Percentiles rank a stretch among this genome's conserved stretches.
phyloP scores from a whole-genome alignment of 2,113 vertebrate species.

The Neopipo cinnamomea region DNA sequence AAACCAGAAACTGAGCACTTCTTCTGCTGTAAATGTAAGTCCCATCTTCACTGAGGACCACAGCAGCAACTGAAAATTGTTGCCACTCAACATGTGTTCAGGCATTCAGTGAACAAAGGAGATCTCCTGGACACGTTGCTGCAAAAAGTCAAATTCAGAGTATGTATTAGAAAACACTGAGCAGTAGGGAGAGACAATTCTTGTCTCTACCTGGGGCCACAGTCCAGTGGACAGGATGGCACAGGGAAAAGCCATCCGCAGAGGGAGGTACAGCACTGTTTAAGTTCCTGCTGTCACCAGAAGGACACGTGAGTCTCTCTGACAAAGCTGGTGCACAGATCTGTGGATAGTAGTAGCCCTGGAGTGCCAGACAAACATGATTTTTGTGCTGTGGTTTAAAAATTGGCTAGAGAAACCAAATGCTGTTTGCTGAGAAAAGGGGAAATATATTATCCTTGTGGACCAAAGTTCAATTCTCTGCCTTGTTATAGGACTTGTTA shows the following conservation, averaged over 20 bases:
- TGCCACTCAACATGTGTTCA: background rate
- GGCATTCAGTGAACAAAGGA: background rate
- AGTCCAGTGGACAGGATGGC: background rate
- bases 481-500: background rate
- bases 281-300: background rate
- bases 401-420: background rate
- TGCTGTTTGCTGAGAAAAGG: background rate
- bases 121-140: background rate
- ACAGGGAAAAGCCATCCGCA: background rate
- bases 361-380: background rate
- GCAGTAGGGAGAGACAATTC: background rate
- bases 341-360: background rate
- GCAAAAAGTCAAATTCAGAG: background rate
- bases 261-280: background rate
- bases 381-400: background rate
- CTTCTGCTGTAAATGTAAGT: background rate
- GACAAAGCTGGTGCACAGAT: background rate
- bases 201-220: background rate
- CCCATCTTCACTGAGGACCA: background rate
- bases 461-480: background rate
- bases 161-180: background rate
- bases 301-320: background rate
- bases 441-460: background rate
- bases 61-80: background rate
- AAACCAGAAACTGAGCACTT: background rate